Evolutionary conservation across 1,140 invertebrate genomes (phyloP).

Genomic region (Frieseomelitta varia): DNA sequence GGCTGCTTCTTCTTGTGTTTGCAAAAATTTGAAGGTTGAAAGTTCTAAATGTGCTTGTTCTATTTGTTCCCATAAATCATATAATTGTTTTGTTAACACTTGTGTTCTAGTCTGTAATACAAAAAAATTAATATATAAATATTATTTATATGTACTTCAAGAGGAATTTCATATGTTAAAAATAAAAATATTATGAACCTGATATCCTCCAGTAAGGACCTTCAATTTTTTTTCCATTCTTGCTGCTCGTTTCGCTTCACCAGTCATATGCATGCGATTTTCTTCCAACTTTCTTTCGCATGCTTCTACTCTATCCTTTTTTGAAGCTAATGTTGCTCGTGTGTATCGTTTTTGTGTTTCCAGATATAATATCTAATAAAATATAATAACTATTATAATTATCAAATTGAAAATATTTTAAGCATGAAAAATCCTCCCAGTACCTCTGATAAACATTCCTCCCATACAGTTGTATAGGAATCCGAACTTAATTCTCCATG

Average conservation of each 20-base stretch:
- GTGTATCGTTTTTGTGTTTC: constrained; percentile 96
- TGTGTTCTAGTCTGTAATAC: constrained; percentile 88
- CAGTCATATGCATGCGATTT: constrained; percentile 96
- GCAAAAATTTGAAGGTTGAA: constrained; percentile 95
- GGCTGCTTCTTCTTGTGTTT: constrained; percentile 94
- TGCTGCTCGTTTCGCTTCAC: constrained; percentile 96
- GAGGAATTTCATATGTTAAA: not conserved
- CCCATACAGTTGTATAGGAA: constrained; percentile 97
- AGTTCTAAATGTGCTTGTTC: constrained; percentile 94
- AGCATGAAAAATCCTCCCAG: constrained; percentile 40
- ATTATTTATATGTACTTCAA: not conserved
- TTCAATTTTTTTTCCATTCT: constrained; percentile 99
- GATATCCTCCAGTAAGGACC: constrained; percentile 95
- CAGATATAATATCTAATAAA: constrained; percentile 90
- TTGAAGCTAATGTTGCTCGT: constrained; percentile 95
- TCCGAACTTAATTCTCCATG: constrained; percentile 96
- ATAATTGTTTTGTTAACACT: constrained; percentile 94
- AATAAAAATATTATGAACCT: constrained; percentile 81
- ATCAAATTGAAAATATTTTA: not conserved
- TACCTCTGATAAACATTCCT: constrained; percentile 94
- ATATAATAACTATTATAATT: not conserved
- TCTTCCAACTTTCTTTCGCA: constrained; percentile 95
- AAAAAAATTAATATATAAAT: not conserved
- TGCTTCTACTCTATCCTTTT: constrained; percentile 97
- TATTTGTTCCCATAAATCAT: constrained; percentile 94